These are phyloP conservation scores for Syngnathus typhle DNA, from an alignment of 2,113 vertebrate species.

Conservation along the genomic window DNA sequence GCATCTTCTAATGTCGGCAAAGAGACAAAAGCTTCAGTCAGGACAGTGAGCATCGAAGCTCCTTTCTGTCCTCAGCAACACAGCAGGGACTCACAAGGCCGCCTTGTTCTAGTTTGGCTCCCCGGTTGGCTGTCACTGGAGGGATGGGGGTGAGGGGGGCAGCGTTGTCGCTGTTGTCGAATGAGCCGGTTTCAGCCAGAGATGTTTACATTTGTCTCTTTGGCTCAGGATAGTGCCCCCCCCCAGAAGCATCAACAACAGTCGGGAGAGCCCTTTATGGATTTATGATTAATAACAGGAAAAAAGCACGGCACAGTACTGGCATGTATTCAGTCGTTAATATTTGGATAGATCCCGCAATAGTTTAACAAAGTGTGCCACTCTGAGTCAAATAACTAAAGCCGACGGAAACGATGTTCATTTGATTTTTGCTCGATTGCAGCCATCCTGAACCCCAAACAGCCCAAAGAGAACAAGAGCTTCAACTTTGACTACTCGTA, in stretches of 20 bases:
- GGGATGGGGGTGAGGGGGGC: slow-evolving; percentile 1
- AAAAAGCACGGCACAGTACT: too few relatives aligned
- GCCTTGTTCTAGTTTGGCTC: slow-evolving; percentile 49
- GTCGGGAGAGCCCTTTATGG: too few relatives aligned
- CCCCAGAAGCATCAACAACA: not conserved
- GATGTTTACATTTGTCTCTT: slow-evolving; percentile 19
- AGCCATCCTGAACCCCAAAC: slow-evolving; percentile 97
- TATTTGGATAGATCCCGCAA: too few relatives aligned
- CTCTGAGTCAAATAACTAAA: not conserved
- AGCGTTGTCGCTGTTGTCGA: slow-evolving; percentile 24
- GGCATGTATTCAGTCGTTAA: too few relatives aligned
- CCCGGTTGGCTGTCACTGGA: slow-evolving; percentile 41
- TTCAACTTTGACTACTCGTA: slow-evolving; percentile 99
- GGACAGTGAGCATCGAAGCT: slow-evolving; percentile 26
- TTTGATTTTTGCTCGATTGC: slow-evolving; percentile 21
- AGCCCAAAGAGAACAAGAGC: slow-evolving; percentile 97
- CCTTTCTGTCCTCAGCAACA: slow-evolving; percentile 40
- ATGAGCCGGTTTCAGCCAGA: slow-evolving; percentile 43
- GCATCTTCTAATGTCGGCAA: slow-evolving; percentile 13
- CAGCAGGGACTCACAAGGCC: slow-evolving; percentile 31
- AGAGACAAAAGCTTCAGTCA: slow-evolving; percentile 64
- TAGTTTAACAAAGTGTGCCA: not conserved
- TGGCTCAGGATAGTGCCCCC: not conserved
- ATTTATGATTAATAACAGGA: too few relatives aligned
- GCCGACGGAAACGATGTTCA: not conserved